phyloP scores from a whole-genome alignment of 2,888 invertebrate species.

The Phymatocera aterrima region DNA sequence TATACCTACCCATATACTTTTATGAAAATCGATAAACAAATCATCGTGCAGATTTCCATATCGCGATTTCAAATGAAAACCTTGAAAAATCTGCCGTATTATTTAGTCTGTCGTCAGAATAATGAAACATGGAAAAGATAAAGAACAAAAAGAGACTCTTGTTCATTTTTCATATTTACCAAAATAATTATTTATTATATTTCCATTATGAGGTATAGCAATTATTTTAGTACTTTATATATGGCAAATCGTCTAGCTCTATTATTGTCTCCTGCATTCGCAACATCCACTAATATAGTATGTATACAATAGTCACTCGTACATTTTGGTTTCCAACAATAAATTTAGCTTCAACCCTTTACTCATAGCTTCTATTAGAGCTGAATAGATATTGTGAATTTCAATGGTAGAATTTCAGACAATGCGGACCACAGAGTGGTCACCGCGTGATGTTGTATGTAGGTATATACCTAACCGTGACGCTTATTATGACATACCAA shows the following conservation, averaged over 20 bases:
- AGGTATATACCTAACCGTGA: too few relatives aligned
- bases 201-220: conserved; percentile 31
- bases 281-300: conserved; percentile 18
- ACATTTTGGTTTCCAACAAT: conserved; percentile 11
- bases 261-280: conserved; percentile 69
- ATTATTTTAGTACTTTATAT: too few relatives aligned
- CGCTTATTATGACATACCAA: neutral
- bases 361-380: conserved; percentile 60
- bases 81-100: neutral
- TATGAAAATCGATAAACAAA: neutral
- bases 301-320: neutral
- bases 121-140: neutral
- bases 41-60: neutral
- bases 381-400: conserved; percentile 55
- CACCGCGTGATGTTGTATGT: neutral
- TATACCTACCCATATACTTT: neutral
- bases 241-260: conserved; percentile 64
- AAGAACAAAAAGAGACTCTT: too few relatives aligned
- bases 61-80: neutral
- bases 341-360: conserved; percentile 40
- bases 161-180: too few relatives aligned
- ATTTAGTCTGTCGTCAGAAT: neutral
- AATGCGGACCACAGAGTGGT: neutral
- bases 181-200: conserved; percentile 41
- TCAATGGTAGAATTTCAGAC: conserved; percentile 4